Conservation (phyloP, 1,140 invertebrate species). For the Hycleus cichorii region DNA sequence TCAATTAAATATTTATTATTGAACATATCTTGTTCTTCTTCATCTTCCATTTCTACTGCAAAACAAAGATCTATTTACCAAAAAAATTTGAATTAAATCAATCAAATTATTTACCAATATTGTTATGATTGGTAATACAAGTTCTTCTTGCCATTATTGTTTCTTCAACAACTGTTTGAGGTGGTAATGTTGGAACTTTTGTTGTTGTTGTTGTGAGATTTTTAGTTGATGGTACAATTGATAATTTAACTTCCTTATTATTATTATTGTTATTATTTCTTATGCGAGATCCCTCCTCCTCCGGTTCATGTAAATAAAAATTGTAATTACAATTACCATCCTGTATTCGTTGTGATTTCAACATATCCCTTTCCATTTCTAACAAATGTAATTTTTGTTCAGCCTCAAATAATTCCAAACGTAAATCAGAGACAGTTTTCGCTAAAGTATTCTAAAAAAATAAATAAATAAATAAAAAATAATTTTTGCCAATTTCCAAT, state of each 20-base stretch:
- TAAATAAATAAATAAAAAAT: no score
- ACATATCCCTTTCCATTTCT: constrained; percentile 19
- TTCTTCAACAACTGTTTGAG: constrained; percentile 10
- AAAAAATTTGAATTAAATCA: background rate
- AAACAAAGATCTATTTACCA: no score
- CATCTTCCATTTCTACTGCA: constrained; percentile 66
- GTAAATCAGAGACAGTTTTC: constrained; percentile 20
- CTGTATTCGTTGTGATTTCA: constrained; percentile 9
- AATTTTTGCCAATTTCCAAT: constrained; percentile 11
- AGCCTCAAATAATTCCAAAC: constrained; percentile 21
- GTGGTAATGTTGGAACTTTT: background rate
- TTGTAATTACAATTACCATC: background rate
- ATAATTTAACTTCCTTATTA: no score
- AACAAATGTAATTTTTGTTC: constrained; percentile 25
- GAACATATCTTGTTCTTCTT: constrained; percentile 75
- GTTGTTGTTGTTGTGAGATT: background rate
- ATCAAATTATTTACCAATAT: constrained; percentile 19
- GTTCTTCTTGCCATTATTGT: constrained; percentile 22
- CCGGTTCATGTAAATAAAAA: background rate
- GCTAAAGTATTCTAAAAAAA: constrained; percentile 7
- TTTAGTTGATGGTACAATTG: constrained; percentile 1
- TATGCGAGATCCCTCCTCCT: background rate
- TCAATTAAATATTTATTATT: constrained; percentile 66
- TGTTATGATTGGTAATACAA: constrained; percentile 20
- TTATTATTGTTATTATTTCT: no score